Evolutionary conservation across 2,797 vertebrate species (phyloP), one percentile per base, ranked within the genome.

Genomic region (Apogon hyalosoma): DNA sequence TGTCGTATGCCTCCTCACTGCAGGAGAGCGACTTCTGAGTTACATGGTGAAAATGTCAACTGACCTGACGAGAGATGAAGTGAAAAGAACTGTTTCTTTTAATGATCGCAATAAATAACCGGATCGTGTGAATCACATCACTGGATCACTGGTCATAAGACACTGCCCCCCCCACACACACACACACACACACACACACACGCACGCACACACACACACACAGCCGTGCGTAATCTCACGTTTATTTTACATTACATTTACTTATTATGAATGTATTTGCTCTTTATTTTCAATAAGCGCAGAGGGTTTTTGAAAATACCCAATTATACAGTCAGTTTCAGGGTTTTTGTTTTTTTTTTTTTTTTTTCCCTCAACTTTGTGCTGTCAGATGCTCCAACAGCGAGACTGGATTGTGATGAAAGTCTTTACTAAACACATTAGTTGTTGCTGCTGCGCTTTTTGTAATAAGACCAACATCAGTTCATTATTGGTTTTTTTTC

Each of bases 1-100:
- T 90, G 90, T 45, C 56, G 21, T 28, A 28, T 3, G 36, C n/a
- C 5, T 39, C 24, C 47, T 9, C 13, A 36, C 40, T 54, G 12
- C 60, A 40, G 36, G 6, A 21, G 14, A 11, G 48, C 6, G 12
- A 38, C 1, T 15, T 47, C 48, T 16, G 5, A 15, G 9, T 8
- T 15, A 9, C 28, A 47, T 1, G 11, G 10, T 11, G 6, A 38
- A 49, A 58, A 16, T 36, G 10, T 67, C 67, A 46, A 16, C 9
- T 36, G 33, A 8, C n/a, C 9, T 28, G 2, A 11, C 3, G 1
- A 47, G 16, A 50, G 14, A 28, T 13, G 7, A 43, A 18, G 2
- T 12, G 12, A 2, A 36, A 41, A 28, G 1, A 10, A 28, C 0
- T 0, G 12, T 16, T 54, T 75, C 16, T 1, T 49, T 51, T 71